Percentiles rank a stretch among this genome's conserved stretches.
phyloP scores from a whole-genome alignment of 1,140 invertebrate genomes.

The Carposina sasakii region DNA sequence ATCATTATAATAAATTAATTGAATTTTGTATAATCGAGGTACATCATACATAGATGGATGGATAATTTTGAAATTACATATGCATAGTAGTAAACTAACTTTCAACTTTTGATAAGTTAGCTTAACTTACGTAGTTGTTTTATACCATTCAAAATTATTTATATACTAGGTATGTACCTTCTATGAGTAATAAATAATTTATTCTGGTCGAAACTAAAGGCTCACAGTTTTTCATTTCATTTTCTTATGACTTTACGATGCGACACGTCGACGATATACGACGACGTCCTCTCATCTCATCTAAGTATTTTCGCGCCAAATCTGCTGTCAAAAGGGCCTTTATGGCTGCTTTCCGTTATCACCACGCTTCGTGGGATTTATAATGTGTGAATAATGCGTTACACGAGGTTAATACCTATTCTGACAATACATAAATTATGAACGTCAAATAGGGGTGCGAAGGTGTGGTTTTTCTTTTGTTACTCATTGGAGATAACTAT shows the following conservation, averaged over 20 bases:
- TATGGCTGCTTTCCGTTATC: constrained; percentile 48
- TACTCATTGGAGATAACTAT: constrained; percentile 49
- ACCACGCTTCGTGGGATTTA: constrained; percentile 54
- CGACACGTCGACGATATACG: too few species aligned
- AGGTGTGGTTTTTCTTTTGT: constrained; percentile 28
- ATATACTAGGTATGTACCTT: too few species aligned
- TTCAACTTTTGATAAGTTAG: too few species aligned
- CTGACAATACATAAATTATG: constrained; percentile 67
- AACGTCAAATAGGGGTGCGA: constrained; percentile 40
- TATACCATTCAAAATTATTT: too few species aligned
- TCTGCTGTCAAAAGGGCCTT: constrained; percentile 39
- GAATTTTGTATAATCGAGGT: not conserved
- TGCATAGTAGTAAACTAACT: constrained; percentile 14
- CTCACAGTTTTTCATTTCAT: too few species aligned
- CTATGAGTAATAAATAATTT: too few species aligned
- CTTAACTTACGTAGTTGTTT: too few species aligned
- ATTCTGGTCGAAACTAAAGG: too few species aligned
- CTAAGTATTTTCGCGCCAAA: constrained; percentile 50
- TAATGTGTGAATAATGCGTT: constrained; percentile 63
- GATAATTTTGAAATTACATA: constrained; percentile 5
- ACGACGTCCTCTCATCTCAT: too few species aligned
- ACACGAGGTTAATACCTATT: constrained; percentile 48
- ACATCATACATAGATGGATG: too few species aligned
- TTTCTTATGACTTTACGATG: too few species aligned
- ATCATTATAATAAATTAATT: constrained; percentile 18